Conservation (phyloP, 2,888 invertebrate species). For the Exephanes ischioxanthus region DNA sequence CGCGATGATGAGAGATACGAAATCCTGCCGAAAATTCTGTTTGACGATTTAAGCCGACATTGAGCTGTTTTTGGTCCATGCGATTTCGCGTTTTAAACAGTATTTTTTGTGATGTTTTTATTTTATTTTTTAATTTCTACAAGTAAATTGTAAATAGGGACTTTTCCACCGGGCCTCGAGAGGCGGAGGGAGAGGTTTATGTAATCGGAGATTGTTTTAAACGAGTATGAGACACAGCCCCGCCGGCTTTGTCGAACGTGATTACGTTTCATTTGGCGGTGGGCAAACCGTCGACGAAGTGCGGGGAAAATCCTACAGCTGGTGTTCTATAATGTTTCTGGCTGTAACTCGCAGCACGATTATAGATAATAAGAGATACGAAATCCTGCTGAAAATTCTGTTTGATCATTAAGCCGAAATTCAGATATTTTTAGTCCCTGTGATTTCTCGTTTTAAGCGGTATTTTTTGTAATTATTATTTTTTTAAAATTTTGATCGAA, state of each 20-base stretch:
- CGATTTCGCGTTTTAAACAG: too few species aligned
- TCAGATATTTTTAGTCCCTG: too few species aligned
- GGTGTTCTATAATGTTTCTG: not conserved
- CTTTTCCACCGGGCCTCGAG: conserved; percentile 60
- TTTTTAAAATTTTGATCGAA: too few species aligned
- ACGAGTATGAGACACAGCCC: conserved; percentile 59
- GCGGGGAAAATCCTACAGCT: not conserved
- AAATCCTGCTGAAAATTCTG: not conserved
- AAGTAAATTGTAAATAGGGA: too few species aligned
- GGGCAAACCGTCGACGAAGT: not conserved
- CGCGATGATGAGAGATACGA: not conserved
- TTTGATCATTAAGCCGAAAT: too few species aligned
- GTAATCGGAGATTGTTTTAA: conserved; percentile 81
- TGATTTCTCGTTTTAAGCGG: too few species aligned
- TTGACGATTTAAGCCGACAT: too few species aligned
- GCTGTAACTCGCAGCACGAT: not conserved
- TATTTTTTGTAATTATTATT: too few species aligned
- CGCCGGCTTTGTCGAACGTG: conserved; percentile 35
- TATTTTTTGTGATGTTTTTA: too few species aligned
- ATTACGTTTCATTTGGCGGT: conserved; percentile 9
- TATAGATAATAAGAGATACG: not conserved
- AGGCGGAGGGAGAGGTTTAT: conserved; percentile 79
- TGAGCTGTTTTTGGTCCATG: too few species aligned
- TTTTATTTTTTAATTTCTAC: too few species aligned
- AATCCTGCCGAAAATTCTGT: not conserved